These are phyloP conservation scores for Lutjanus erythropterus DNA, from an alignment of 2,113 vertebrate species.

Conservation along the genomic window DNA sequence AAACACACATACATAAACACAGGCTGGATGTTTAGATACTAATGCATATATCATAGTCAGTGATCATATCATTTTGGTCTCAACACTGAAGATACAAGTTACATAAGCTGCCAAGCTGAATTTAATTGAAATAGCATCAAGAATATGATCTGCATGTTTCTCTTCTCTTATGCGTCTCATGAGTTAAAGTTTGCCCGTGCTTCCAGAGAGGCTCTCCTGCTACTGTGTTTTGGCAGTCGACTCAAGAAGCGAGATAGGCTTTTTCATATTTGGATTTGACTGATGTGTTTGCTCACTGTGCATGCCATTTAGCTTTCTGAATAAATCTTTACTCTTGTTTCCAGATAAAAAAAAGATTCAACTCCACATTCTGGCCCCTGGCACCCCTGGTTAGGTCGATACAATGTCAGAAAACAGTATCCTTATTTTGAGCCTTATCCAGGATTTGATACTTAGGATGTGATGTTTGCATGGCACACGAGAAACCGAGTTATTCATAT, in stretches of 20 bases:
- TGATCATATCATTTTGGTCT: background rate
- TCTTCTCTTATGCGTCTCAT: background rate
- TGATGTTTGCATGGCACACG: too few species aligned
- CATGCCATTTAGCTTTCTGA: background rate
- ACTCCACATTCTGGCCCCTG: background rate
- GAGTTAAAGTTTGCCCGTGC: background rate
- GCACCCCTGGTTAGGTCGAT: background rate
- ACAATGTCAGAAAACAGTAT: background rate
- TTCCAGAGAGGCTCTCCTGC: background rate
- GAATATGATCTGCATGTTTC: background rate
- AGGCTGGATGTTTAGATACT: slow-evolving; percentile 1
- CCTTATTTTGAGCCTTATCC: too few species aligned
- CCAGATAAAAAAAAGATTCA: background rate
- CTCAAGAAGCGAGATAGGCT: background rate
- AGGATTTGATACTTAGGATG: too few species aligned
- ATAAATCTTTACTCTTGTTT: background rate
- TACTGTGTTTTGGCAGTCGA: background rate
- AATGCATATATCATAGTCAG: background rate
- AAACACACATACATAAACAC: slow-evolving; percentile 22
- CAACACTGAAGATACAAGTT: background rate
- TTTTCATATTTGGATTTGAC: too few species aligned
- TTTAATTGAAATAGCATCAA: background rate
- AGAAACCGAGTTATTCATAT: too few species aligned
- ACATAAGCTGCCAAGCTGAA: background rate
- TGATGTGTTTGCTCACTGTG: background rate